Conservation (phyloP, 2,888 invertebrate species). For the Volucella inflata region DNA sequence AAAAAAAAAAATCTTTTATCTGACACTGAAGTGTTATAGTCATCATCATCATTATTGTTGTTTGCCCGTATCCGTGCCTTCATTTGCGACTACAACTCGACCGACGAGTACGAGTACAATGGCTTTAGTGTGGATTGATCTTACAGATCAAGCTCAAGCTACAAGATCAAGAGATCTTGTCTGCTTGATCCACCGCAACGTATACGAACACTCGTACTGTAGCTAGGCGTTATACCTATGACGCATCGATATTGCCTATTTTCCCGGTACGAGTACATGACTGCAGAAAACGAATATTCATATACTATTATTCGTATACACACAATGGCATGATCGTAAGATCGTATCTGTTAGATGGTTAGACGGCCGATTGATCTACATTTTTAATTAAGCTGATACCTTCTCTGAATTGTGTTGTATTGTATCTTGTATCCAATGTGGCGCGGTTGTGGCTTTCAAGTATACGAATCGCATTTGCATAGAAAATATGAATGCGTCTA, state of each 20-base stretch:
- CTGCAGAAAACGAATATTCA: too few species aligned
- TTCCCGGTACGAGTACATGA: constrained; percentile 25
- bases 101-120: constrained; percentile 41
- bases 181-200: background rate
- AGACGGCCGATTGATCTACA: constrained; percentile 66
- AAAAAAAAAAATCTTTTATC: constrained; percentile 22
- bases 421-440: constrained; percentile 5
- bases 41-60: constrained; percentile 25
- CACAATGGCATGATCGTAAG: too few species aligned
- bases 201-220: background rate
- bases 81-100: constrained; percentile 3
- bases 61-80: constrained; percentile 11
- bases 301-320: too few species aligned
- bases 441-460: constrained; percentile 1
- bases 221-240: constrained; percentile 24
- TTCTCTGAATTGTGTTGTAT: constrained; percentile 19
- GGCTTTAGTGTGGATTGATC: constrained; percentile 46
- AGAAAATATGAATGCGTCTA: constrained; percentile 31
- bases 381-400: constrained; percentile 60
- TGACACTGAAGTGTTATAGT: too few species aligned
- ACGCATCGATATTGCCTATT: constrained; percentile 38
- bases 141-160: constrained; percentile 57
- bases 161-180: constrained; percentile 53
- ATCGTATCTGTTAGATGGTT: constrained; percentile 10
- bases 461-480: constrained; percentile 40